Evolutionary conservation across 92 coral and sea anemone species (phyloP).

Genomic region (Virgularia gustaviana): DNA sequence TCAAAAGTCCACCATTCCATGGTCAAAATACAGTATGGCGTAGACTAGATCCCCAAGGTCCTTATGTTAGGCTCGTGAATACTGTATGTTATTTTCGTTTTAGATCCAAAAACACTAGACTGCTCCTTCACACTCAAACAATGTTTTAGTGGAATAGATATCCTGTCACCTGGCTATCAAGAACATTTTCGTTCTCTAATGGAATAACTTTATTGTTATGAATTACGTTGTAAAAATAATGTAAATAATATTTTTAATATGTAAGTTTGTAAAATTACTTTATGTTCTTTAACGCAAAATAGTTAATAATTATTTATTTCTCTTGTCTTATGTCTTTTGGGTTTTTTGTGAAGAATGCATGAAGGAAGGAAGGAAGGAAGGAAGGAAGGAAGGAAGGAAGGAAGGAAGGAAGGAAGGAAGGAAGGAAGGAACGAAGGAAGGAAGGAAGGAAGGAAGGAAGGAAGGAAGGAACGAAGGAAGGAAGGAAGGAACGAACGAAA

Average conservation of each 20-base stretch:
- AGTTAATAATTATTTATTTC: neutral
- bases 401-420: too few species aligned
- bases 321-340: neutral
- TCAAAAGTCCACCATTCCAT: too few species aligned
- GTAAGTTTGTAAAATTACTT: neutral
- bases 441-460: too few species aligned
- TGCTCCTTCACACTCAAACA: conserved; percentile 73
- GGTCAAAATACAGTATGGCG: too few species aligned
- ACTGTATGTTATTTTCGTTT: neutral
- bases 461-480: too few species aligned
- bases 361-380: too few species aligned
- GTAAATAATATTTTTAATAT: neutral
- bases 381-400: too few species aligned
- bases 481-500: too few species aligned
- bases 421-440: too few species aligned
- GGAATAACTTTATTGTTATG: too few species aligned
- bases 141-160: conserved; percentile 69
- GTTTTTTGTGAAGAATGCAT: neutral
- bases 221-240: too few species aligned
- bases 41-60: too few species aligned
- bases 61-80: neutral
- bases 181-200: neutral
- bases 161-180: conserved; percentile 72
- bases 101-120: conserved; percentile 61
- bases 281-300: neutral